A percentile compares a stretch with the other conserved stretches of the same genome.
phyloP scores from a whole-genome alignment of 1,140 invertebrate genomes.

The Bombus fervidus region DNA sequence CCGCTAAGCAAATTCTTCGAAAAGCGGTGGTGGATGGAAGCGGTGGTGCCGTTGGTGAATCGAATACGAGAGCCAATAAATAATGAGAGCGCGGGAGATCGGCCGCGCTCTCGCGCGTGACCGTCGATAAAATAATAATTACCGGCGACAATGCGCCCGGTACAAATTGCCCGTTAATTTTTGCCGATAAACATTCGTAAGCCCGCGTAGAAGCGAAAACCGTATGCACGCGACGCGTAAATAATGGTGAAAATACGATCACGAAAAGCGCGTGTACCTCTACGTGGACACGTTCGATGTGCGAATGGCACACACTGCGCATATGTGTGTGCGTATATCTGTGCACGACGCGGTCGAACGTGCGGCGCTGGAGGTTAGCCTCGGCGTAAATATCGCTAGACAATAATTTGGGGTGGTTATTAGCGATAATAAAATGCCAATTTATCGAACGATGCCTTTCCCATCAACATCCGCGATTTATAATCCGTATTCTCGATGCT shows the following conservation, averaged over 20 bases:
- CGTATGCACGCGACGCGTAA: conserved; percentile 74
- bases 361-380: conserved; percentile 66
- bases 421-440: conserved; percentile 81
- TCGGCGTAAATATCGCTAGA: conserved; percentile 76
- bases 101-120: conserved; percentile 55
- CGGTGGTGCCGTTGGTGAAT: conserved; percentile 37
- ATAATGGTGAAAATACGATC: conserved; percentile 76
- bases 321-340: not conserved
- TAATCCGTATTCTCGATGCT: conserved; percentile 70
- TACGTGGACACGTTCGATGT: not conserved
- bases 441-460: conserved; percentile 74
- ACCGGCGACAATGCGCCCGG: conserved; percentile 73
- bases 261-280: conserved; percentile 53
- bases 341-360: conserved; percentile 19
- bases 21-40: not conserved
- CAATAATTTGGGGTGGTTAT: conserved; percentile 81
- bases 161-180: conserved; percentile 79
- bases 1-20: conserved; percentile 46
- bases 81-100: conserved; percentile 61
- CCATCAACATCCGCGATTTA: conserved; percentile 70
- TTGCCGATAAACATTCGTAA: conserved; percentile 80
- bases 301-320: not conserved
- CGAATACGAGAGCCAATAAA: conserved; percentile 57
- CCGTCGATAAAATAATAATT: conserved; percentile 79
- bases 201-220: conserved; percentile 65